Evolutionary conservation across 1,140 invertebrate species (phyloP).

Genomic region (Triops cancriformis): DNA sequence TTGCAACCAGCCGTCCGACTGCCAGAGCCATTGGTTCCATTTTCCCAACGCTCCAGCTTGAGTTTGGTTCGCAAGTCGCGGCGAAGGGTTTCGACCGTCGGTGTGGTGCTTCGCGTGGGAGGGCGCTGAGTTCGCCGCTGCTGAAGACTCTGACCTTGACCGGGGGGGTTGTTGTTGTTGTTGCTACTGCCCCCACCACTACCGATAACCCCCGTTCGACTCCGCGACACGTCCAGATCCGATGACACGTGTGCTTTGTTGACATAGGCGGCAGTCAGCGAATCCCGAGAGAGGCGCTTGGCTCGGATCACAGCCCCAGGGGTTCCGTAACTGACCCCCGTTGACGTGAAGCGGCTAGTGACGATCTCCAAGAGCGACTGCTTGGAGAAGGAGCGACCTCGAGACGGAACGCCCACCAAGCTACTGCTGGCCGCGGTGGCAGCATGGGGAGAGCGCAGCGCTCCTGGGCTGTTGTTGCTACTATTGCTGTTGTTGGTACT

Average conservation of each 20-base stretch:
- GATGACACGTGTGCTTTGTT: slow-evolving; percentile 53
- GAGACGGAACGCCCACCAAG: slow-evolving; percentile 21
- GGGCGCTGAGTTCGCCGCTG: background rate
- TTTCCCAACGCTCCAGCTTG: slow-evolving; percentile 45
- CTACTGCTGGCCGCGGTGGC: slow-evolving; percentile 14
- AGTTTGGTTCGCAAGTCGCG: slow-evolving; percentile 55
- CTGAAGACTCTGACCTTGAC: background rate
- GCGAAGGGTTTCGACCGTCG: slow-evolving; percentile 39
- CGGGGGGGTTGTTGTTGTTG: background rate
- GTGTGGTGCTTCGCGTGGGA: background rate
- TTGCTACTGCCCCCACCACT: slow-evolving; percentile 7
- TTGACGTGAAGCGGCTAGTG: slow-evolving; percentile 53
- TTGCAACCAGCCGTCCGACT: slow-evolving; percentile 45
- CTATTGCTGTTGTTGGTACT: slow-evolving; percentile 25
- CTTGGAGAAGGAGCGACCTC: slow-evolving; percentile 43
- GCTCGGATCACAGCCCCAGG: slow-evolving; percentile 37
- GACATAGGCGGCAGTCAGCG: slow-evolving; percentile 59
- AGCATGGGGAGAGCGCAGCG: slow-evolving; percentile 36
- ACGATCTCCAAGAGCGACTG: slow-evolving; percentile 57
- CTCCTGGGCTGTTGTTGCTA: slow-evolving; percentile 36
- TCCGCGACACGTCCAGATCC: slow-evolving; percentile 62
- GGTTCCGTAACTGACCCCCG: slow-evolving; percentile 30
- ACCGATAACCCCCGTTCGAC: slow-evolving; percentile 35
- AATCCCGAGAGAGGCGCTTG: slow-evolving; percentile 58
- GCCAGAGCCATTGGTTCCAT: slow-evolving; percentile 31